These are phyloP conservation scores for Argynnis bischoffii DNA, from an alignment of 2,888 invertebrate genomes.

Conservation along the genomic window DNA sequence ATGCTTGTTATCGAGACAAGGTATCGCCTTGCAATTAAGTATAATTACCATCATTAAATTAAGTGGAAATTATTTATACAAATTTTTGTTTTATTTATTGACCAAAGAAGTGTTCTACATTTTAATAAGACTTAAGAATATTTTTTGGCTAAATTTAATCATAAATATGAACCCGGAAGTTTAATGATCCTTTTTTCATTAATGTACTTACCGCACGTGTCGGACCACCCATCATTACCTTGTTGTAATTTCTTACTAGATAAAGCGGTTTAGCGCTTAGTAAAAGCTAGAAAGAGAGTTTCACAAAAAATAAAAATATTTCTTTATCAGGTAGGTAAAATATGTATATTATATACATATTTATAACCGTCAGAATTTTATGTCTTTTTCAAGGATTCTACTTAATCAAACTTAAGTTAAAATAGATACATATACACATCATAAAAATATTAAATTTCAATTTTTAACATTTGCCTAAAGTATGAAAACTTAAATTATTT, in stretches of 20 bases:
- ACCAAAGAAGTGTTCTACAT: background rate
- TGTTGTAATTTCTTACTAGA: slow-evolving; percentile 18
- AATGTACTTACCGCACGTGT: slow-evolving; percentile 32
- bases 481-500: too few species aligned
- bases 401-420: too few species aligned
- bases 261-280: slow-evolving; percentile 11
- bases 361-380: background rate
- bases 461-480: too few species aligned
- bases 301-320: background rate
- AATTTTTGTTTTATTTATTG: too few species aligned
- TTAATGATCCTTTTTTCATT: slow-evolving; percentile 27
- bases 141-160: background rate
- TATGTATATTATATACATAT: background rate
- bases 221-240: slow-evolving; percentile 36
- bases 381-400: too few species aligned
- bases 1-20: too few species aligned
- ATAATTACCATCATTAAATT: too few species aligned
- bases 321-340: background rate
- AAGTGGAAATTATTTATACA: too few species aligned
- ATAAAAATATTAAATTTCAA: background rate
- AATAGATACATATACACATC: too few species aligned
- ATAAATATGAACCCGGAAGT: slow-evolving; percentile 28
- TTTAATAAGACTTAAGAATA: background rate
- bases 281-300: slow-evolving; percentile 1
- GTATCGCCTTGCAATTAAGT: too few species aligned